Conservation (phyloP, 2,888 invertebrate genomes). For the Portevinia maculata region DNA sequence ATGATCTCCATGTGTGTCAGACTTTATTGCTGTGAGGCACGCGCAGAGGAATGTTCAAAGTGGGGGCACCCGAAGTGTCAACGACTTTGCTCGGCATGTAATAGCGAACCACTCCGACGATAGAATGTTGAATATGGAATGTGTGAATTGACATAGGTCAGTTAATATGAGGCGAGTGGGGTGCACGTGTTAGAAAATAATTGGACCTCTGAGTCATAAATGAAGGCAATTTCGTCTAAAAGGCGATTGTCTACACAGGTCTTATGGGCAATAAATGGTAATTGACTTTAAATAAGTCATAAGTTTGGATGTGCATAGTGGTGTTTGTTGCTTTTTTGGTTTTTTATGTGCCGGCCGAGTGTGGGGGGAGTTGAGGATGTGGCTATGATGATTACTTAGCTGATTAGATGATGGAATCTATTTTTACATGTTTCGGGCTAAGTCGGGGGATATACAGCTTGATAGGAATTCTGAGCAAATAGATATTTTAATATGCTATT, state of each 20-base stretch:
- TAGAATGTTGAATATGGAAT: constrained; percentile 37
- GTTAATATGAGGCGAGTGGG: constrained; percentile 53
- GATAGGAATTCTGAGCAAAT: no score
- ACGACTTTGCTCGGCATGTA: constrained; percentile 36
- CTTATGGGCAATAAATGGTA: constrained; percentile 22
- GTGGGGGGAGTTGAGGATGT: background rate
- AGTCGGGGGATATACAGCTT: no score
- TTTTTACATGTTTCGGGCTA: no score
- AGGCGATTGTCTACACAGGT: constrained; percentile 2
- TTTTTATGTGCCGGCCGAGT: background rate
- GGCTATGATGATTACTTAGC: no score
- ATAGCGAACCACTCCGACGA: constrained; percentile 5
- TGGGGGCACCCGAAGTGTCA: constrained; percentile 36
- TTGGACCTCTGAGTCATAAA: constrained; percentile 57
- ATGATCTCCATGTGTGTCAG: constrained; percentile 1
- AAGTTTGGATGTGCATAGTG: background rate
- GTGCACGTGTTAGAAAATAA: constrained; percentile 36
- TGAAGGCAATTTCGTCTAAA: background rate
- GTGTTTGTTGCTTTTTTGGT: background rate
- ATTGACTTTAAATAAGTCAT: constrained; percentile 5
- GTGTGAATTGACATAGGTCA: constrained; percentile 57
- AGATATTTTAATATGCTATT: no score
- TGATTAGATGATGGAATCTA: no score
- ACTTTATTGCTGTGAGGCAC: background rate
- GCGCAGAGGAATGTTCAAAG: constrained; percentile 22